Percentiles rank a stretch among this genome's conserved stretches.
Evolutionary conservation across 2,888 invertebrate genomes (phyloP).

Genomic region (Tiliacea aurago): DNA sequence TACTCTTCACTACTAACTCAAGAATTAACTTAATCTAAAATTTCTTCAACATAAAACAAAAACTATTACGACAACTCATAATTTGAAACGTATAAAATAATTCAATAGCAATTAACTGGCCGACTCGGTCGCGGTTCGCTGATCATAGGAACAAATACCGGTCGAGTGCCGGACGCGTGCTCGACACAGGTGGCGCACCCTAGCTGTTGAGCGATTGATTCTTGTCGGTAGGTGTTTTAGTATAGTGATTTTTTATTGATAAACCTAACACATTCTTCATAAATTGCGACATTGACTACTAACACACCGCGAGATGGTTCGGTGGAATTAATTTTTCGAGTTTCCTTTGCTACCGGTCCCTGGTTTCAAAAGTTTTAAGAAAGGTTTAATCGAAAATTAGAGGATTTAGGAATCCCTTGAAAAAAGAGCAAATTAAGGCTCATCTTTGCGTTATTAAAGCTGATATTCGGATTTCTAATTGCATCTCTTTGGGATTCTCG

Average conservation of each 20-base stretch:
- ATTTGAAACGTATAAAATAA: conserved; percentile 43
- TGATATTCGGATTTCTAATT: background rate
- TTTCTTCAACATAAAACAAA: no score
- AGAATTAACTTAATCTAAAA: no score
- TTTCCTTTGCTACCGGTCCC: background rate
- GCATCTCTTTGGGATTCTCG: no score
- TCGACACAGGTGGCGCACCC: conserved; percentile 53
- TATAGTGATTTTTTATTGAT: background rate
- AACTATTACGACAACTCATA: conserved; percentile 21
- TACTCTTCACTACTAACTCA: no score
- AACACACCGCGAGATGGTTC: background rate
- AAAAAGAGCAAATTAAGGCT: no score
- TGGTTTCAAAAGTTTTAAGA: background rate
- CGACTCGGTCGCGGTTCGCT: conserved; percentile 64
- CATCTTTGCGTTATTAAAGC: background rate
- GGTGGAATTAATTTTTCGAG: background rate
- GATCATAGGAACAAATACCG: conserved; percentile 48
- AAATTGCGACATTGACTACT: no score
- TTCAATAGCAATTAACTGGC: conserved; percentile 61
- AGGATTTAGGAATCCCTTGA: background rate
- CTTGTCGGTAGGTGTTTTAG: background rate
- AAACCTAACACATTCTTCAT: background rate
- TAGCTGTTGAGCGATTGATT: conserved; percentile 32
- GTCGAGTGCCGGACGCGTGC: conserved; percentile 70
- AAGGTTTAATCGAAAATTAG: background rate